These are phyloP conservation scores for Nesometra sesokonis DNA, from an alignment of 35 echinoderm and acorn worm genomes.

Conservation along the genomic window DNA sequence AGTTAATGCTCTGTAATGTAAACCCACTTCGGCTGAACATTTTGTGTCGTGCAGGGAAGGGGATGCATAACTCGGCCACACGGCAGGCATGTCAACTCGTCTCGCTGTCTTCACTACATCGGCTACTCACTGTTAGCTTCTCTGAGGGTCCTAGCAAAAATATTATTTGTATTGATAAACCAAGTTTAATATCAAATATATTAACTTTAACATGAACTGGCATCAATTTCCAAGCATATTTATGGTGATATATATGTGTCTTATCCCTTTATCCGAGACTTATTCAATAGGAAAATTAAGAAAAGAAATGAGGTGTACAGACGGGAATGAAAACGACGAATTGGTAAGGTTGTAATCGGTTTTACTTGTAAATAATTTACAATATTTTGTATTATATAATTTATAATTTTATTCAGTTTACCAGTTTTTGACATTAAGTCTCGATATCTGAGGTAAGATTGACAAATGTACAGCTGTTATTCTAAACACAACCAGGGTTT, in stretches of 20 bases:
- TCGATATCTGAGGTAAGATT: no score
- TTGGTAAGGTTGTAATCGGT: not conserved
- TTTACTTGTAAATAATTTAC: no score
- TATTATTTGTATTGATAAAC: not conserved
- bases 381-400: no score
- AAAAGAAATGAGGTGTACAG: not conserved
- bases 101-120: not conserved
- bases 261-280: not conserved
- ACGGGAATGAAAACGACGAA: not conserved
- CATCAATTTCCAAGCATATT: not conserved
- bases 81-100: not conserved
- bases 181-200: not conserved
- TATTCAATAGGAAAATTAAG: not conserved
- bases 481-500: no score
- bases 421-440: no score
- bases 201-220: not conserved
- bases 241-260: not conserved
- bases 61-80: not conserved
- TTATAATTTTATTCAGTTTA: no score
- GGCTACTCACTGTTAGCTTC: not conserved
- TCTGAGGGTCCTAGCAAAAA: not conserved
- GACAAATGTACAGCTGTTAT: no score
- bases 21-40: not conserved
- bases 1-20: not conserved
- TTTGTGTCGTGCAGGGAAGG: not conserved